Percentiles rank a stretch among this genome's conserved stretches.
Evolutionary conservation across 2,113 vertebrate genomes (phyloP).

Genomic region (Nerophis lumbriciformis): DNA sequence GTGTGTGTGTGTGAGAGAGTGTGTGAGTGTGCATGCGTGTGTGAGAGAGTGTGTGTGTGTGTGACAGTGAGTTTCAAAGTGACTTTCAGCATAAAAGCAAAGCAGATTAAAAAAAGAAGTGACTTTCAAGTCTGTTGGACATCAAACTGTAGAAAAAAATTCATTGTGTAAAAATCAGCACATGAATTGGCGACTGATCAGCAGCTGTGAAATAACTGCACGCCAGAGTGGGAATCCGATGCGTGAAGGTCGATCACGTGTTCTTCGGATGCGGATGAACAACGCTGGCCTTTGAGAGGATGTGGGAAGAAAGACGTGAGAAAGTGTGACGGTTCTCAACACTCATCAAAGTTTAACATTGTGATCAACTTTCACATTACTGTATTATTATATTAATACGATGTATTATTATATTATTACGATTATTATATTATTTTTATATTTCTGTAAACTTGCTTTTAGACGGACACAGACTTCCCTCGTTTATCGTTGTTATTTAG

Average conservation of each 20-base stretch:
- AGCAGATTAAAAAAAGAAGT: constrained; percentile 36
- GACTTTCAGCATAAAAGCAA: constrained; percentile 42
- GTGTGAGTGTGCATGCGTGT: too few species aligned
- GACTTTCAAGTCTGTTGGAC: constrained; percentile 29
- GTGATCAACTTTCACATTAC: too few species aligned
- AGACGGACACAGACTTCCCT: too few species aligned
- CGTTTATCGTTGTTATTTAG: too few species aligned
- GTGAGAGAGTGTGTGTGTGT: constrained; percentile 7
- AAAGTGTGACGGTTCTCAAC: background rate
- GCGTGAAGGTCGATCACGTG: constrained; percentile 32
- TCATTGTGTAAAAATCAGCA: background rate
- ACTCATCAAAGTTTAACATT: background rate
- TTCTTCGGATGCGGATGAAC: constrained; percentile 24
- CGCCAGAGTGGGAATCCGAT: background rate
- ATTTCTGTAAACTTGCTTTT: too few species aligned
- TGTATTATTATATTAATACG: too few species aligned
- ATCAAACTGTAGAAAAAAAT: background rate
- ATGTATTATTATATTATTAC: too few species aligned
- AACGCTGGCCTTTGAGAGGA: constrained; percentile 1
- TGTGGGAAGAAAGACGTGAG: background rate
- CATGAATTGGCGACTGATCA: constrained; percentile 22
- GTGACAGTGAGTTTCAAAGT: constrained; percentile 54
- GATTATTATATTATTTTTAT: too few species aligned
- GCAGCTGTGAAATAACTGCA: constrained; percentile 3
- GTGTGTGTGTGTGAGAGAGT: background rate